Conservation (phyloP, 2,797 vertebrate genomes). For the Antrozous pallidus region DNA sequence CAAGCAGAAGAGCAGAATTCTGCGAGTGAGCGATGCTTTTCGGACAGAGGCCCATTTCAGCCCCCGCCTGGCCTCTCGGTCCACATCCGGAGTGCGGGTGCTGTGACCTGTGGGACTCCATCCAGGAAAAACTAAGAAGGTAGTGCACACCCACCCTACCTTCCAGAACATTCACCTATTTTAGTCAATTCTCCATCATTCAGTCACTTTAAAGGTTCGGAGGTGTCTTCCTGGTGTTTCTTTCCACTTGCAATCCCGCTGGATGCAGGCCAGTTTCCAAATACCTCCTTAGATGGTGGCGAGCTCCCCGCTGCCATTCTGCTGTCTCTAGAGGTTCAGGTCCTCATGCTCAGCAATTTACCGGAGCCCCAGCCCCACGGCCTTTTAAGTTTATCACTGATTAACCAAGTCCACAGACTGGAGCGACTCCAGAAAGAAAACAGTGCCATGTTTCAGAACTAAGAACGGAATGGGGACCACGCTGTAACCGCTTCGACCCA, state of each 20-base stretch:
- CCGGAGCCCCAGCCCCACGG: not conserved
- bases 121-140: not conserved
- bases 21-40: not conserved
- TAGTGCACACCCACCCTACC: not conserved
- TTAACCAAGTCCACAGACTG: not conserved
- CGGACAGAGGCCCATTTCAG: not conserved
- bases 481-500: not conserved
- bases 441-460: not conserved
- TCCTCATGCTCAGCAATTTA: not conserved
- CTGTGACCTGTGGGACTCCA: not conserved
- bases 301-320: not conserved
- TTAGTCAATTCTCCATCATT: not conserved
- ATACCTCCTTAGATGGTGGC: not conserved
- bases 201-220: not conserved
- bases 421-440: not conserved
- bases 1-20: not conserved
- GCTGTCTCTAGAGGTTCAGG: slow-evolving; percentile 25
- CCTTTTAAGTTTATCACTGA: slow-evolving; percentile 30
- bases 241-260: slow-evolving; percentile 1
- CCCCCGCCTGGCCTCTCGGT: not conserved
- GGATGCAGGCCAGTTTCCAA: not conserved
- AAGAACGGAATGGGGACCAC: not conserved
- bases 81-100: not conserved
- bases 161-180: not conserved
- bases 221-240: not conserved